Base-by-base conservation (phyloP, 2,888 invertebrate genomes). In the Scaptomyza cyrtandrae region DNA sequence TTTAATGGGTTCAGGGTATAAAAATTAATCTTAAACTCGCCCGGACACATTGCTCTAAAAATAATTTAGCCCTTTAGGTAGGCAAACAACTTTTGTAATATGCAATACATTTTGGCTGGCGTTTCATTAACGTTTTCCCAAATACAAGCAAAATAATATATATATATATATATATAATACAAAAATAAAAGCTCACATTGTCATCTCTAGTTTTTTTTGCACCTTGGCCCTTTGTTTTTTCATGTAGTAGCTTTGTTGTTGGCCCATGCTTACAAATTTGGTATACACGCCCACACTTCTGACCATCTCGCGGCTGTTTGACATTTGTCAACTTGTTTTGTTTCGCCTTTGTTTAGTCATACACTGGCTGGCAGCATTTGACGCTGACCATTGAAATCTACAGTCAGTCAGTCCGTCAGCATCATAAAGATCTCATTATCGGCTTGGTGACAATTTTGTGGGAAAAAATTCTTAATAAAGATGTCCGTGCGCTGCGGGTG, bases 311-410 rank as follows among this genome's bases (percentile, higher is more conserved):
- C 82, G 85, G 82, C 87, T 83, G 87, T 86, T 80, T 72, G 87
- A 69, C 76, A 83, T 83, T 83, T 83, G 87, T 83, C 82, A 86
- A 83, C 70, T 66, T 65, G 83, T 67, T 74, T 72, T 57, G 46
- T 60, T 35, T 62, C 14, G 14, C 14, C 82, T 80, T 67, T 60
- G 78, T 70, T 74, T 75, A 75, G 76, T 78, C 78, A 75, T 55
- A 6, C 53, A 24, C 14, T 63, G 33, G 64, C 50, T 62, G 50
- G 50, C 63, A 16, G 19, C 29, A 50, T 45, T 45, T 55, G 54
- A n/a, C 48, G 64, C 41, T 70, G 65, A 54, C 62, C 72, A 62
- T 43, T 55, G 41, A 29, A 49, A 31, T 49, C 29, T 45, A 11
- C 16, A 16, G 7, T 27, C 61, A 11, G 7, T n/a, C 39, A 39